Conservation (phyloP, 2,888 invertebrate species). For the Eupithecia tripunctaria region DNA sequence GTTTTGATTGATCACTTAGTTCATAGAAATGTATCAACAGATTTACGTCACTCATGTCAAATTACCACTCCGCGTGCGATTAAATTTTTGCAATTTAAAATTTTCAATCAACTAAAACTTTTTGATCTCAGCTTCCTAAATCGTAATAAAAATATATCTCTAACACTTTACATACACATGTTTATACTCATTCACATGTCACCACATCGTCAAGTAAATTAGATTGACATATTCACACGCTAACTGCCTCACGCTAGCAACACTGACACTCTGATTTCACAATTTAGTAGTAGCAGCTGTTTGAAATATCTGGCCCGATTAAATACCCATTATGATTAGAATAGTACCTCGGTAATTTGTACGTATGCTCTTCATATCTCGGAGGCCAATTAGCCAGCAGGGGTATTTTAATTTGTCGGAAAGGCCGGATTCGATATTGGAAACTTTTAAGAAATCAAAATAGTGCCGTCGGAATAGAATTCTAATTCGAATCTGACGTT, state of each 20-base stretch:
- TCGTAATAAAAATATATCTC: background rate
- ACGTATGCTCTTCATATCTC: background rate
- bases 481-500: too few relatives aligned
- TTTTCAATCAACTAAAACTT: background rate
- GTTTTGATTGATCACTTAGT: too few relatives aligned
- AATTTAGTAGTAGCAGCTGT: constrained; percentile 36
- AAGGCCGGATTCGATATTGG: too few relatives aligned
- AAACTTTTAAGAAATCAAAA: too few relatives aligned
- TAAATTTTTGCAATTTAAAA: background rate
- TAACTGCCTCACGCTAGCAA: constrained; percentile 39
- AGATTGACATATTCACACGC: background rate
- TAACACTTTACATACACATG: background rate
- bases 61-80: background rate
- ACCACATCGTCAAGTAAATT: constrained; percentile 1
- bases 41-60: background rate
- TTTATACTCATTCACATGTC: background rate
- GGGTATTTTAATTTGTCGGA: too few relatives aligned
- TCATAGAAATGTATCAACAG: background rate
- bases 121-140: background rate
- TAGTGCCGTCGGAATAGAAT: too few relatives aligned
- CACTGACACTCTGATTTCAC: constrained; percentile 33
- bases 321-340: constrained; percentile 19
- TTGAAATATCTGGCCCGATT: constrained; percentile 30
- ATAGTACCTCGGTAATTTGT: constrained; percentile 6
- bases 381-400: too few relatives aligned